Conservation (phyloP, 1,140 invertebrate genomes). For the Xylocopa sonorina region DNA sequence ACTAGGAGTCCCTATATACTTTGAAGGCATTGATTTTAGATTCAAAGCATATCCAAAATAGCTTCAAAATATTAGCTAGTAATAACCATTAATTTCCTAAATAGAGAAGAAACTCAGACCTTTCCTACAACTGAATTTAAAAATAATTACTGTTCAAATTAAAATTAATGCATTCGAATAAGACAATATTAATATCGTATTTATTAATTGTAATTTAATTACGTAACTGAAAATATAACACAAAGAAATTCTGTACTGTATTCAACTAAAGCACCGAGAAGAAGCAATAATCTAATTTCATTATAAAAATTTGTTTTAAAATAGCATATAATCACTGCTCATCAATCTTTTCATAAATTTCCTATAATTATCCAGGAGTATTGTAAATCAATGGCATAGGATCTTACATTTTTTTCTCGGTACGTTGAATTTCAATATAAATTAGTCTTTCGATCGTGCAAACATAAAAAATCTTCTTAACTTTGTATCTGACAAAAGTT, state of each 20-base stretch:
- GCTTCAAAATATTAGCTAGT: neutral
- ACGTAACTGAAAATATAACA: conserved; percentile 15
- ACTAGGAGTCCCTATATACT: neutral
- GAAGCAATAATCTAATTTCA: conserved; percentile 7
- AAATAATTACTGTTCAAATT: neutral
- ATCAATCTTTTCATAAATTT: neutral
- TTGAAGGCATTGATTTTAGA: neutral
- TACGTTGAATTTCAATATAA: neutral
- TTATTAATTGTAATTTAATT: conserved; percentile 32
- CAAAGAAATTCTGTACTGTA: conserved; percentile 13
- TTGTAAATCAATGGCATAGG: neutral
- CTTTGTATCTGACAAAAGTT: conserved; percentile 53
- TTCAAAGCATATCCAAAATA: neutral
- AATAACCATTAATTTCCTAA: neutral
- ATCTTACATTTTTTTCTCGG: conserved; percentile 4
- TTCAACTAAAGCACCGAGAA: conserved; percentile 4
- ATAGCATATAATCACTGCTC: neutral
- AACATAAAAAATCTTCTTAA: conserved; percentile 21
- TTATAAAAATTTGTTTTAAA: conserved; percentile 18
- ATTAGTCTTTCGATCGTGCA: neutral
- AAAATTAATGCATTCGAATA: neutral
- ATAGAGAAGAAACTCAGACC: conserved; percentile 3
- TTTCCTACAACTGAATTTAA: neutral
- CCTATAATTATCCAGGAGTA: neutral
- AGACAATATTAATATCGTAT: neutral